Evolutionary conservation across 2,113 vertebrate species (phyloP), one percentile per base, ranked within the genome.

Genomic region (Micromys minutus): DNA sequence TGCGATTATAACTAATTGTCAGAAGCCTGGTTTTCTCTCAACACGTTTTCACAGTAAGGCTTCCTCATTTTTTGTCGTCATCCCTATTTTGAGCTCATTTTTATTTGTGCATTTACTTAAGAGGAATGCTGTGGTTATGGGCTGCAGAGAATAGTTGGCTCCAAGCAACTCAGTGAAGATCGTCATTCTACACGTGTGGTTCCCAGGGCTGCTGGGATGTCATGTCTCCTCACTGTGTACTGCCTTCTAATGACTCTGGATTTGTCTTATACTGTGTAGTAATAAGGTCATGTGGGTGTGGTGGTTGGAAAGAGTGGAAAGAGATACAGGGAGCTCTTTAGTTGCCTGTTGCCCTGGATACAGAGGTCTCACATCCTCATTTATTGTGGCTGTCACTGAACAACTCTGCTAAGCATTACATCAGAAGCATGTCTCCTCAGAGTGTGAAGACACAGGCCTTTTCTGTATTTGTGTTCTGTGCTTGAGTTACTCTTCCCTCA

Each of bases 1-100:
- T 16, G 88, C 90, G 95, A 93, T 93, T 76, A 76, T 96, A 95
- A 93, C 95, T 94, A 92, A 92, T 96, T 95, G 96, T 96, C 96
- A 94, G 96, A 86, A 95, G 72, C 89, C 91, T 94, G 42, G 86
- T 95, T 97, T 94, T 95, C 95, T 95, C 97, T 84, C 89, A 80
- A 93, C 94, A 96, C 52, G 16, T 96, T 89, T 95, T 94, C 92
- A 88, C 95, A 88, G 95, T 91, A 93, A 96, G 93, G 77, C 91
- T 93, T 95, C 87, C 96, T 97, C 76, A n/a, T 90, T 94, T 97
- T 96, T 90, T 90, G 94, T 71, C 52, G 24, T 94, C 96, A 87
- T 87, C 92, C 89, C 89, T 81, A 13, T 95, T 87, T 94, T 93
- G 65, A 95, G 92, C 61, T 95, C 90, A 85, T 87, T 97, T 96